Evolutionary conservation across 2,888 invertebrate genomes (phyloP).

Genomic region (Melanchra persicariae): DNA sequence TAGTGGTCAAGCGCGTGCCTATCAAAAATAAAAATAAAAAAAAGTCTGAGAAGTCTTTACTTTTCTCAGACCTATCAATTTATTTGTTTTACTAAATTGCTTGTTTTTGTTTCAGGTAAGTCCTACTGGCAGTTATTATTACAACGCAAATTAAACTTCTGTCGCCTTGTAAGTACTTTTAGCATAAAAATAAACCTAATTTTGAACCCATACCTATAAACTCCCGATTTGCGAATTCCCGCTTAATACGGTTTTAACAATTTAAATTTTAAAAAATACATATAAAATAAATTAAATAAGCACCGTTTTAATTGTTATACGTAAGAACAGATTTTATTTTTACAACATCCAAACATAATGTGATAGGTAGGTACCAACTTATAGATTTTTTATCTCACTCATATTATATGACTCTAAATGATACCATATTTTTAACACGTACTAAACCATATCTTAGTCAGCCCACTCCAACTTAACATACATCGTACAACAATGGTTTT

Average conservation of each 20-base stretch:
- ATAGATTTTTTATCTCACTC: conserved; percentile 32
- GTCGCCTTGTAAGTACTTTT: conserved; percentile 6
- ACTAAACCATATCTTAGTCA: conserved; percentile 41
- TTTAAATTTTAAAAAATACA: too few relatives aligned
- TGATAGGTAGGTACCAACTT: too few relatives aligned
- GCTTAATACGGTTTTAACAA: too few relatives aligned
- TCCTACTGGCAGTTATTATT: neutral
- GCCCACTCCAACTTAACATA: conserved; percentile 3
- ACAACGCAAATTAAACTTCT: neutral
- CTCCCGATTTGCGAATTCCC: too few relatives aligned
- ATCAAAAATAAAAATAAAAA: too few relatives aligned
- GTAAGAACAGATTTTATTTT: too few relatives aligned
- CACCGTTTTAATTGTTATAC: too few relatives aligned
- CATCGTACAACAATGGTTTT: neutral
- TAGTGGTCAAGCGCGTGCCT: too few relatives aligned
- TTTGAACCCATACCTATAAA: too few relatives aligned
- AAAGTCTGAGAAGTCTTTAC: too few relatives aligned
- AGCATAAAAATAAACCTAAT: too few relatives aligned
- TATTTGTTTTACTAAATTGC: neutral
- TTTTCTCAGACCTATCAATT: neutral
- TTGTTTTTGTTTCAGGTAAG: conserved; percentile 50
- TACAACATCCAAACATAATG: neutral
- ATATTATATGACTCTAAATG: conserved; percentile 41
- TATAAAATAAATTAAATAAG: too few relatives aligned
- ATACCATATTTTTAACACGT: conserved; percentile 58